A percentile compares a stretch with the other conserved stretches of the same genome.
Conservation (phyloP, 2,113 vertebrate genomes). For the Cromileptes altivelis region DNA sequence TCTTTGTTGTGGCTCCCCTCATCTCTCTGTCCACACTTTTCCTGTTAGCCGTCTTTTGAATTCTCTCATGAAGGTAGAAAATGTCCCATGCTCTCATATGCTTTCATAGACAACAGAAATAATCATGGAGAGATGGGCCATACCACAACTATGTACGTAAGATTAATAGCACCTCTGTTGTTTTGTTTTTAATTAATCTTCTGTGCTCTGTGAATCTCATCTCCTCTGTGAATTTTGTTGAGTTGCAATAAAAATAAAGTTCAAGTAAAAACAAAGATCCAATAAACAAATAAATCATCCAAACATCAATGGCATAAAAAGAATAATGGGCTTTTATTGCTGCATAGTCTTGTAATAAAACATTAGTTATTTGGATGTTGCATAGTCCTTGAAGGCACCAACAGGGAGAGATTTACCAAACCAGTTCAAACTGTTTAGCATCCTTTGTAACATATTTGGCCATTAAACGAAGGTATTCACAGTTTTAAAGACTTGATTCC, state of each 20-base stretch:
- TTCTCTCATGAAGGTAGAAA: background rate
- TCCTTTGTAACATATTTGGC: background rate
- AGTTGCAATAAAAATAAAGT: constrained; percentile 25
- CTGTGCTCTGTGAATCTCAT: background rate
- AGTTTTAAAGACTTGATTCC: background rate
- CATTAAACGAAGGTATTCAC: background rate
- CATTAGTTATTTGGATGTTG: background rate
- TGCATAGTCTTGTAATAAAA: constrained; percentile 23
- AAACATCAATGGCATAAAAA: constrained; percentile 15
- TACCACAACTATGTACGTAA: background rate
- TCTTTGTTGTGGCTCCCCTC: background rate
- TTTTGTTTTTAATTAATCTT: background rate
- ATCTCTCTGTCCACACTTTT: background rate
- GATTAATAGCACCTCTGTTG: background rate
- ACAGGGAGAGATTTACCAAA: background rate
- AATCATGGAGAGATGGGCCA: background rate
- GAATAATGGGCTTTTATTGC: constrained; percentile 34
- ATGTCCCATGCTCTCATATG: background rate
- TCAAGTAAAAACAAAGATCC: constrained; percentile 18
- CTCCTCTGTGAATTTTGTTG: background rate
- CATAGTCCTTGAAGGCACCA: background rate
- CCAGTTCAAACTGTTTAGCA: background rate
- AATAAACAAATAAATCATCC: constrained; percentile 43
- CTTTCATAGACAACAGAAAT: background rate
- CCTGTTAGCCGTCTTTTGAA: background rate